Conservation (phyloP, 2,888 invertebrate species). For the Dinocampus coccinellae region DNA sequence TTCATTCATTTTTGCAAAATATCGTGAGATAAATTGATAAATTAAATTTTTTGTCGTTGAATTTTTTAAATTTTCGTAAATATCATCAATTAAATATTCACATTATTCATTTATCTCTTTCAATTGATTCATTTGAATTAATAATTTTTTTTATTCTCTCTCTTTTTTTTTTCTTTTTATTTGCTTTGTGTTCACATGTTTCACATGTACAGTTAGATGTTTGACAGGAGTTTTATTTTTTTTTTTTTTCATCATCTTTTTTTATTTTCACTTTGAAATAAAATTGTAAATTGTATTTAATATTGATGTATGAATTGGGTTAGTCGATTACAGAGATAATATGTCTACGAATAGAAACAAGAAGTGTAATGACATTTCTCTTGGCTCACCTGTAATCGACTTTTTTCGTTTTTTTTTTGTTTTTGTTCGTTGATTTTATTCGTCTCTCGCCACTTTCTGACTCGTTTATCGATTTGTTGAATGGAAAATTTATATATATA, state of each 20-base stretch:
- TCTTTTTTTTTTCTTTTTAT: too few relatives aligned
- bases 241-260: neutral
- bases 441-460: slow-evolving; percentile 6
- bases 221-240: neutral
- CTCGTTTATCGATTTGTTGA: slow-evolving; percentile 22
- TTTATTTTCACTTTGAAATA: neutral
- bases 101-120: neutral
- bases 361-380: slow-evolving; percentile 53
- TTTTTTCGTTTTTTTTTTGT: slow-evolving; percentile 10
- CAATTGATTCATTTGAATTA: neutral
- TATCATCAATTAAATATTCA: slow-evolving; percentile 1
- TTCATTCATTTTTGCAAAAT: neutral
- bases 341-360: slow-evolving; percentile 12
- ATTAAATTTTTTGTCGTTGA: neutral
- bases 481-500: slow-evolving; percentile 13
- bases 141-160: neutral
- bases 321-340: slow-evolving; percentile 34
- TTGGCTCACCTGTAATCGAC: slow-evolving; percentile 36
- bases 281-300: neutral
- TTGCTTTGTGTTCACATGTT: too few relatives aligned
- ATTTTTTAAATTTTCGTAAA: neutral
- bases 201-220: neutral
- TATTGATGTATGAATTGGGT: slow-evolving; percentile 48
- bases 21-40: neutral
- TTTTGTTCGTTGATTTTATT: too few relatives aligned